These are phyloP conservation scores for Saccostrea glomerata DNA, from an alignment of 1,140 invertebrate genomes.

Conservation along the genomic window DNA sequence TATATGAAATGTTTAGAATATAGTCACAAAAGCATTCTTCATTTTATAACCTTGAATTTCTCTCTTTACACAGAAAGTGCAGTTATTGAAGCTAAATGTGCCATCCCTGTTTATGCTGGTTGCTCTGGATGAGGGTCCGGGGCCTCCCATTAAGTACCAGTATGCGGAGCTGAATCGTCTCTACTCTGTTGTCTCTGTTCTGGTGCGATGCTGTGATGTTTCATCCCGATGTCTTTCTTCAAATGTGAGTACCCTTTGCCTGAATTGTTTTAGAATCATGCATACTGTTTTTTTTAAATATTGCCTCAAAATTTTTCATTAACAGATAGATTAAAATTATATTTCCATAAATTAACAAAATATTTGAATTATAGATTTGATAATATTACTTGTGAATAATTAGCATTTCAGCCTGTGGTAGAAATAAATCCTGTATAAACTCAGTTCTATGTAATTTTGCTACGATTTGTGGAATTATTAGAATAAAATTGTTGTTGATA, in stretches of 20 bases:
- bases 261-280: too few relatives aligned
- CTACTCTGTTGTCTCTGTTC: constrained; percentile 94
- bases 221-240: constrained; percentile 88
- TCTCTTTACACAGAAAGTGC: constrained; percentile 74
- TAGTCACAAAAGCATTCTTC: background rate
- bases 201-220: constrained; percentile 96
- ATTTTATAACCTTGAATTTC: background rate
- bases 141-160: constrained; percentile 96
- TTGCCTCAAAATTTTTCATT: too few relatives aligned
- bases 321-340: too few relatives aligned
- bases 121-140: constrained; percentile 94
- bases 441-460: too few relatives aligned
- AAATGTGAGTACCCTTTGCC: constrained; percentile 73
- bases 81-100: constrained; percentile 88
- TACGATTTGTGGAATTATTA: too few relatives aligned
- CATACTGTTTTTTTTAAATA: too few relatives aligned
- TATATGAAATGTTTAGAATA: background rate
- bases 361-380: too few relatives aligned
- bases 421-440: too few relatives aligned
- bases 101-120: constrained; percentile 93
- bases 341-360: too few relatives aligned
- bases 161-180: constrained; percentile 96
- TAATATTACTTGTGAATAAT: too few relatives aligned
- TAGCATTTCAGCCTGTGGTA: too few relatives aligned
- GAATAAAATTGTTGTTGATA: background rate